These are phyloP conservation scores for Trissolcus basalis DNA, from an alignment of 1,140 invertebrate genomes.

Conservation along the genomic window DNA sequence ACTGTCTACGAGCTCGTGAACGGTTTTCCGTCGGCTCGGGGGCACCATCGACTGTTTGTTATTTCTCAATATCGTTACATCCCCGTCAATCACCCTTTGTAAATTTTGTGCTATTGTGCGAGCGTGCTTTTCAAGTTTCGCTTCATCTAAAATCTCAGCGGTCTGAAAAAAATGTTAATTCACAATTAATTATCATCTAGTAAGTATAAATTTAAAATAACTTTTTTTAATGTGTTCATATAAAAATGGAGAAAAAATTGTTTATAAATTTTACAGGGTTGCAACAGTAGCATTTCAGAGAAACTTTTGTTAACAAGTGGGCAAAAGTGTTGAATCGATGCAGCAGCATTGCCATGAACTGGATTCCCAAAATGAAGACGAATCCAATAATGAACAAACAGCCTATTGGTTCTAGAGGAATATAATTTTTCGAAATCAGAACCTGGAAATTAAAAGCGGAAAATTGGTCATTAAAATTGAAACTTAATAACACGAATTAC, in stretches of 20 bases:
- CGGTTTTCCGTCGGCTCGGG: slow-evolving; percentile 62
- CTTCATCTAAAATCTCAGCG: slow-evolving; percentile 75
- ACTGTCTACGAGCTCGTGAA: slow-evolving; percentile 61
- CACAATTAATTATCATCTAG: too few relatives aligned
- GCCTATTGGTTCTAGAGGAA: slow-evolving; percentile 80
- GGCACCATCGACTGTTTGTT: slow-evolving; percentile 45
- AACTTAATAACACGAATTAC: too few relatives aligned
- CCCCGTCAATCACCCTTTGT: slow-evolving; percentile 75
- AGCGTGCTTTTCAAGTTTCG: slow-evolving; percentile 77
- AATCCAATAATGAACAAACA: slow-evolving; percentile 70
- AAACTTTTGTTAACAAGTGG: slow-evolving; percentile 85
- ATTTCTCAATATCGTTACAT: slow-evolving; percentile 51
- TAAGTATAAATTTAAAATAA: too few relatives aligned
- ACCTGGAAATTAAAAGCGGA: slow-evolving; percentile 63
- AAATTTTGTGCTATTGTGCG: slow-evolving; percentile 80
- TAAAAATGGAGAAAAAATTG: too few relatives aligned
- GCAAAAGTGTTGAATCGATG: slow-evolving; percentile 90
- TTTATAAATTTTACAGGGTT: not conserved
- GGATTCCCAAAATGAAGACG: slow-evolving; percentile 79
- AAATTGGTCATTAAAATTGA: too few relatives aligned
- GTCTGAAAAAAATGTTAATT: slow-evolving; percentile 53
- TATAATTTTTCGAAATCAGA: slow-evolving; percentile 76
- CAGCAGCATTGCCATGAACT: slow-evolving; percentile 90
- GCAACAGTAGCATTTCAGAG: slow-evolving; percentile 49
- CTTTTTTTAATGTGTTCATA: too few relatives aligned